A percentile compares a stretch with the other conserved stretches of the same genome.
These are phyloP conservation scores for Axea sp. DNA, from an alignment of 2,888 invertebrate species.

Conservation along the genomic window DNA sequence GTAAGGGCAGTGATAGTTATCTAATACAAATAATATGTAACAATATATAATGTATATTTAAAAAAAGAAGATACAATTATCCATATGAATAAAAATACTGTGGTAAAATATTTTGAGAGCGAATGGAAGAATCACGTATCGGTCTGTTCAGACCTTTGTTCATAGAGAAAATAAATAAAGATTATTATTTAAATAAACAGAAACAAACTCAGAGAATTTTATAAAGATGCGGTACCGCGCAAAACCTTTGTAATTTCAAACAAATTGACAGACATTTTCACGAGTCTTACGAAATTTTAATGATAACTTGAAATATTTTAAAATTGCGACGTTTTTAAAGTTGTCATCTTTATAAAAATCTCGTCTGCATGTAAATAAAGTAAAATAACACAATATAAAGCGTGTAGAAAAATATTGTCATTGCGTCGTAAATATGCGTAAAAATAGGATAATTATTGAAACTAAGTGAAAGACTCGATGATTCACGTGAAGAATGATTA, in stretches of 20 bases:
- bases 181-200: conserved; percentile 25
- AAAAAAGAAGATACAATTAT: conserved; percentile 49
- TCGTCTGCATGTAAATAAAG: conserved; percentile 46
- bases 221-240: conserved; percentile 54
- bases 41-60: conserved; percentile 54
- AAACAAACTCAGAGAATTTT: conserved; percentile 54
- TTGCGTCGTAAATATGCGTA: conserved; percentile 50
- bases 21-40: conserved; percentile 58
- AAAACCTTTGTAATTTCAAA: conserved; percentile 37
- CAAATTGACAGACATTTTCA: conserved; percentile 6
- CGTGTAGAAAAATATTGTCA: conserved; percentile 35
- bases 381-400: conserved; percentile 23
- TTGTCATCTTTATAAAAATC: conserved; percentile 52
- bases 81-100: conserved; percentile 29
- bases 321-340: conserved; percentile 4
- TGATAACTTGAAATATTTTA: conserved; percentile 8
- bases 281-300: conserved; percentile 4
- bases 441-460: conserved; percentile 40
- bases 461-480: conserved; percentile 44
- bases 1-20: conserved; percentile 76
- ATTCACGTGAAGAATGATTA: conserved; percentile 42
- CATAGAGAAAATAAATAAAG: conserved; percentile 34
- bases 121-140: conserved; percentile 47
- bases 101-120: conserved; percentile 59
- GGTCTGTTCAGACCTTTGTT: conserved; percentile 54